These are phyloP conservation scores for Lagocephalus sceleratus DNA, from an alignment of 2,797 vertebrate genomes.

Conservation along the genomic window DNA sequence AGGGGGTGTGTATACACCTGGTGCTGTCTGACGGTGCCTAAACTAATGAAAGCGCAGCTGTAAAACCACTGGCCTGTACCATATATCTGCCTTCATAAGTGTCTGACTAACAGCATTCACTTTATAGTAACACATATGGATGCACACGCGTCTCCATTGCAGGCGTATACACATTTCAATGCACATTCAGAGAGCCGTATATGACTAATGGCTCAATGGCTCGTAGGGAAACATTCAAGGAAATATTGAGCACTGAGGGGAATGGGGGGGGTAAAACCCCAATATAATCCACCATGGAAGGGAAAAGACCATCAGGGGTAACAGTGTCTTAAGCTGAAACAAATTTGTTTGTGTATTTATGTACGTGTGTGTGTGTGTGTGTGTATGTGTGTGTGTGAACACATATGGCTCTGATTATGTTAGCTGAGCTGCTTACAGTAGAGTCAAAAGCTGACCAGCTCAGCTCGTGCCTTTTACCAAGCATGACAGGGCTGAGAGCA, in stretches of 20 bases:
- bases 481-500: slow-evolving; percentile 44
- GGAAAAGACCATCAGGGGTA: slow-evolving; percentile 62
- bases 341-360: slow-evolving; percentile 42
- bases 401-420: slow-evolving; percentile 63
- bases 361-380: slow-evolving; percentile 22
- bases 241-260: slow-evolving; percentile 26
- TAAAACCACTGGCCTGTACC: slow-evolving; percentile 70
- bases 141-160: slow-evolving; percentile 23
- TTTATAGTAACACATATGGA: slow-evolving; percentile 32
- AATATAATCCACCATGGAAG: slow-evolving; percentile 62
- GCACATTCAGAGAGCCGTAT: slow-evolving; percentile 23
- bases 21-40: slow-evolving; percentile 57
- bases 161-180: slow-evolving; percentile 29
- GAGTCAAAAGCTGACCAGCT: slow-evolving; percentile 64
- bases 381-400: slow-evolving; percentile 13
- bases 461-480: slow-evolving; percentile 44
- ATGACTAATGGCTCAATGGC: slow-evolving; percentile 54
- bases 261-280: slow-evolving; percentile 47
- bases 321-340: slow-evolving; percentile 53
- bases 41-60: slow-evolving; percentile 71
- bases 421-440: slow-evolving; percentile 67
- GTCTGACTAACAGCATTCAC: slow-evolving; percentile 55
- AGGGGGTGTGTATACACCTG: slow-evolving; percentile 48
- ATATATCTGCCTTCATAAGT: slow-evolving; percentile 51
- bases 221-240: slow-evolving; percentile 52